A percentile compares a stretch with the other conserved stretches of the same genome.
Conservation (phyloP, 2,797 vertebrate species). For the Numenius phaeopus region DNA sequence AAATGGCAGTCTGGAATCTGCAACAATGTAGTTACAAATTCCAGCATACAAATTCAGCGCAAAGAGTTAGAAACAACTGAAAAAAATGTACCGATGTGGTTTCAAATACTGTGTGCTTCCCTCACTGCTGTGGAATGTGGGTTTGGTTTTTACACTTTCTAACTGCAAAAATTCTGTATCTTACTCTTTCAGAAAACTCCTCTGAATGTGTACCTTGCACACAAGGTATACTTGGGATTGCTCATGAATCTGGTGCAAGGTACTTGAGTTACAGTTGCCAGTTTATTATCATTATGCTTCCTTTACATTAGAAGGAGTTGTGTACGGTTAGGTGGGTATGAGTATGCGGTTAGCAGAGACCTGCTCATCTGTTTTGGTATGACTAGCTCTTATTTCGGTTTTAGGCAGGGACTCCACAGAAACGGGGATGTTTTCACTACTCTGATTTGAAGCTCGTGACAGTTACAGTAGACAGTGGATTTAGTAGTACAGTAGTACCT, state of each 20-base stretch:
- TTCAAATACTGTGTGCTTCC: neutral
- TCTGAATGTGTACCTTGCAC: too few species aligned
- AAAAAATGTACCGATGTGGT: neutral
- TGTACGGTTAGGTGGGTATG: neutral
- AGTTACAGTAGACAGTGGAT: neutral
- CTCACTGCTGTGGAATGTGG: neutral
- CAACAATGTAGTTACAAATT: fast-evolving
- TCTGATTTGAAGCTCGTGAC: neutral
- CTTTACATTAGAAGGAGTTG: neutral
- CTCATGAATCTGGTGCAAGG: fast-evolving
- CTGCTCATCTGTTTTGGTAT: neutral
- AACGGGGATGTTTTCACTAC: neutral
- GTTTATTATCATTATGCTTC: neutral
- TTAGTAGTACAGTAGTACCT: neutral
- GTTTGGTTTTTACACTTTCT: neutral
- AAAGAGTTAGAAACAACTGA: neutral
- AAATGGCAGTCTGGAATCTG: neutral
- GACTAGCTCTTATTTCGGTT: neutral
- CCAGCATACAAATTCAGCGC: neutral
- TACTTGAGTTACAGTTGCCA: neutral
- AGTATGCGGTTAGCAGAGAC: neutral
- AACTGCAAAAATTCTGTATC: neutral
- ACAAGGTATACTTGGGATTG: neutral
- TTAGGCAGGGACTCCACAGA: neutral
- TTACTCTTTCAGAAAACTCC: neutral